Conservation (phyloP, 2,888 invertebrate genomes). For the Blastobasis lacticolella region DNA sequence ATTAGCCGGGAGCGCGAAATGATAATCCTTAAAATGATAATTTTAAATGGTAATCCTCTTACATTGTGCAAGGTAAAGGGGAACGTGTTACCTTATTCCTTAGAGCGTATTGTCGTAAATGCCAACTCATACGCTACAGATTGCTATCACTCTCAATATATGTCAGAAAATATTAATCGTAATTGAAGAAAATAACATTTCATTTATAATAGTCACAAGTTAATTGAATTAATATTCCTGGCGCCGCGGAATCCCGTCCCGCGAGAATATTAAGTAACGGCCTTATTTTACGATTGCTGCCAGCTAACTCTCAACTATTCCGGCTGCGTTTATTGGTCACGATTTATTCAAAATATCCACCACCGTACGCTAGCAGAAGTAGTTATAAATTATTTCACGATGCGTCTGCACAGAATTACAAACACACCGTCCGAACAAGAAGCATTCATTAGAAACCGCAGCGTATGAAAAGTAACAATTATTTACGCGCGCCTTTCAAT, state of each 20-base stretch:
- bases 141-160: conserved; percentile 1
- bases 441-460: conserved; percentile 3
- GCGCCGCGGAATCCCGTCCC: conserved; percentile 25
- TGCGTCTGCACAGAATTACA: conserved; percentile 4
- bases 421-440: background rate
- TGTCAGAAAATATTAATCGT: background rate
- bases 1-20: background rate
- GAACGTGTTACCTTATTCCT: too few species aligned
- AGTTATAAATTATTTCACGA: conserved; percentile 7
- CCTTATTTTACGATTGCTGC: conserved; percentile 35
- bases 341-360: conserved; percentile 18
- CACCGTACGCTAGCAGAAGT: conserved; percentile 1
- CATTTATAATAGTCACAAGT: conserved; percentile 16
- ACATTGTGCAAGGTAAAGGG: too few species aligned
- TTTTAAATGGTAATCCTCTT: too few species aligned
- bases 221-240: conserved; percentile 34
- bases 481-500: background rate
- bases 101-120: too few species aligned
- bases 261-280: conserved; percentile 37
- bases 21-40: too few species aligned
- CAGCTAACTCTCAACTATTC: conserved; percentile 30
- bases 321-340: conserved; percentile 25
- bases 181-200: background rate
- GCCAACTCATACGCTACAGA: conserved; percentile 2
- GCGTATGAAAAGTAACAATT: conserved; percentile 6